Conservation (phyloP, 2,888 invertebrate genomes). For the Cerastoderma edule region DNA sequence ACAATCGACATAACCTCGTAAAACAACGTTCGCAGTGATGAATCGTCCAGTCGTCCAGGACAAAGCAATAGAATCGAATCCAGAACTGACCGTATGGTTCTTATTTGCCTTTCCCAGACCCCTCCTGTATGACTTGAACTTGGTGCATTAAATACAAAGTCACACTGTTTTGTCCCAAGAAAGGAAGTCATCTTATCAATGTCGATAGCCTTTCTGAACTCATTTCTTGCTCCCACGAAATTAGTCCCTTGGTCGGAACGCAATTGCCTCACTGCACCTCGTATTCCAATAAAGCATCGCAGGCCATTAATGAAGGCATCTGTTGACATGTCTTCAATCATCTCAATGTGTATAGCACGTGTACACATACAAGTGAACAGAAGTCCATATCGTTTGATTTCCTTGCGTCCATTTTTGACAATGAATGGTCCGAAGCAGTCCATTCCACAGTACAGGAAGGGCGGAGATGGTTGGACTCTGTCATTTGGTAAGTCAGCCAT, state of each 20-base stretch:
- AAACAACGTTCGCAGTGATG: constrained; percentile 40
- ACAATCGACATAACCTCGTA: constrained; percentile 43
- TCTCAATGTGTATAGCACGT: constrained; percentile 76
- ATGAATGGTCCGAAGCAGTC: constrained; percentile 80
- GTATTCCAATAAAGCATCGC: constrained; percentile 57
- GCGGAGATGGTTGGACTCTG: constrained; percentile 66
- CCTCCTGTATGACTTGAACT: constrained; percentile 64
- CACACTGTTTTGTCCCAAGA: constrained; percentile 41
- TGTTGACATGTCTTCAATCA: constrained; percentile 49
- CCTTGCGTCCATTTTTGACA: constrained; percentile 68
- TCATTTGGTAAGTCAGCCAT: constrained; percentile 79
- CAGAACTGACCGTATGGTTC: constrained; percentile 56
- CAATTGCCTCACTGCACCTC: constrained; percentile 59
- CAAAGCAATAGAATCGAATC: constrained; percentile 36
- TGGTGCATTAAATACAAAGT: constrained; percentile 47
- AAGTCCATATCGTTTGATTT: constrained; percentile 73
- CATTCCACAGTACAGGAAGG: constrained; percentile 77
- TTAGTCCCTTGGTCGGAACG: constrained; percentile 66
- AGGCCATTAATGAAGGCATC: constrained; percentile 62
- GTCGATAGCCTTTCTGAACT: constrained; percentile 35
- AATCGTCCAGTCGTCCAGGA: constrained; percentile 36
- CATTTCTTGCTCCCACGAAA: constrained; percentile 65
- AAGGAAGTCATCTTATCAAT: constrained; percentile 21
- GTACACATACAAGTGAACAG: constrained; percentile 78
- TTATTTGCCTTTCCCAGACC: constrained; percentile 66